Percentiles rank a stretch among this genome's conserved stretches.
Evolutionary conservation across 2,113 vertebrate genomes (phyloP).

Genomic region (Calyptommatus sinebrachiatus): DNA sequence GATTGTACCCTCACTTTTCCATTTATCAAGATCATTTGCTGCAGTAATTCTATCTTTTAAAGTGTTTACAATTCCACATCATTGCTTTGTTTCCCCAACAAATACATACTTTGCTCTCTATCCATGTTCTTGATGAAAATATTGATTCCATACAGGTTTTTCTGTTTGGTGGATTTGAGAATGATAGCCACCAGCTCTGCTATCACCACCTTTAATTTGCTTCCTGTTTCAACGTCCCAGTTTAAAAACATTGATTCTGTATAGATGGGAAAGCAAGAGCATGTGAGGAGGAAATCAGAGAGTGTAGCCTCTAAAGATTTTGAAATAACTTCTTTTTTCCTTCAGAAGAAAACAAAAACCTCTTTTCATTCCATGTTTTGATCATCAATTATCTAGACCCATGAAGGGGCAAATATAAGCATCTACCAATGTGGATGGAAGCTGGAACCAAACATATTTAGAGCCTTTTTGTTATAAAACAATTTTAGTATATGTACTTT

Average conservation of each 20-base stretch:
- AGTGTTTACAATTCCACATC: conserved; percentile 4
- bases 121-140: conserved; percentile 7
- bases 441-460: too few species aligned
- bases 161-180: not conserved
- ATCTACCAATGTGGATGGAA: too few species aligned
- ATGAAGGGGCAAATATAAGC: too few species aligned
- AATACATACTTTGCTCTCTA: conserved; percentile 6
- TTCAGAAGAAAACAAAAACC: not conserved
- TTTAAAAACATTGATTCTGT: not conserved
- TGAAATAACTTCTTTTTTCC: not conserved
- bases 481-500: not conserved
- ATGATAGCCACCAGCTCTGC: not conserved
- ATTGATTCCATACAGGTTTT: conserved; percentile 1
- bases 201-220: not conserved
- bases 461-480: not conserved
- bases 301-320: not conserved
- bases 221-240: not conserved
- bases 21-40: conserved; percentile 22
- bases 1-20: not conserved
- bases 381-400: too few species aligned
- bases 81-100: conserved; percentile 1
- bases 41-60: conserved; percentile 7
- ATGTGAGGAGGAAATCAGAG: not conserved
- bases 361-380: not conserved
- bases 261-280: not conserved